Percentiles rank a stretch among this genome's conserved stretches.
phyloP scores from a whole-genome alignment of 2,888 invertebrate genomes.

The Andrena hattorfiana region DNA sequence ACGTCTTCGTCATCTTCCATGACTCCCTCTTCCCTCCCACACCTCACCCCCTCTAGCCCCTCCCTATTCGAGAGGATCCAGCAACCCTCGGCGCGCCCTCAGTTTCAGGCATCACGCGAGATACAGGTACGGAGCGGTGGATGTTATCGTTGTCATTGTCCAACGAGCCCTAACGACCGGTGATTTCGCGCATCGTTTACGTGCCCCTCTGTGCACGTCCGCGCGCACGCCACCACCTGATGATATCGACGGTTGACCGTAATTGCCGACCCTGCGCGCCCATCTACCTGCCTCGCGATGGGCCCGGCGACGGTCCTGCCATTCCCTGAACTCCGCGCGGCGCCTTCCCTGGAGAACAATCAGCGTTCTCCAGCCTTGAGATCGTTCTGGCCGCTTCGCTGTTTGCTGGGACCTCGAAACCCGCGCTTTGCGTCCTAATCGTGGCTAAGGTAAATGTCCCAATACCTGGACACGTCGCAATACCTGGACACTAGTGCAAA shows the following conservation, averaged over 20 bases:
- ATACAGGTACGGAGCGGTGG: not conserved
- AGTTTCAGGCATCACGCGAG: slow-evolving; percentile 1
- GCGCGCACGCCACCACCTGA: slow-evolving; percentile 64
- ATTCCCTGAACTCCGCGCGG: slow-evolving; percentile 72
- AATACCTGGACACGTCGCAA: too few relatives aligned
- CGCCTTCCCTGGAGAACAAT: slow-evolving; percentile 74
- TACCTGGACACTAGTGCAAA: too few relatives aligned
- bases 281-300: slow-evolving; percentile 57
- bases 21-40: slow-evolving; percentile 40
- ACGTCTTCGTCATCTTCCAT: slow-evolving; percentile 33
- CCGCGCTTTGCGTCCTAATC: slow-evolving; percentile 16
- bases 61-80: not conserved
- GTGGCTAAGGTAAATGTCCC: too few relatives aligned
- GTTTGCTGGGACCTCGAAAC: not conserved
- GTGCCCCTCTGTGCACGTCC: slow-evolving; percentile 31
- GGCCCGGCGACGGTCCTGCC: slow-evolving; percentile 65
- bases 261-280: slow-evolving; percentile 66
- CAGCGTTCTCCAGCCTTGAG: slow-evolving; percentile 49
- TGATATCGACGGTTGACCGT: slow-evolving; percentile 71
- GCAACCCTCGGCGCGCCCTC: not conserved
- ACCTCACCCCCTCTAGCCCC: slow-evolving; percentile 26
- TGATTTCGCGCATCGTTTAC: slow-evolving; percentile 62
- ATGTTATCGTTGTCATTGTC: slow-evolving; percentile 48
- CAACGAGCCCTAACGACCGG: slow-evolving; percentile 69
- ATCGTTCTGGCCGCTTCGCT: slow-evolving; percentile 30